Evolutionary conservation across 2,797 vertebrate species (phyloP), one percentile per base, ranked within the genome.

Genomic region (Hydrolagus colliei): DNA sequence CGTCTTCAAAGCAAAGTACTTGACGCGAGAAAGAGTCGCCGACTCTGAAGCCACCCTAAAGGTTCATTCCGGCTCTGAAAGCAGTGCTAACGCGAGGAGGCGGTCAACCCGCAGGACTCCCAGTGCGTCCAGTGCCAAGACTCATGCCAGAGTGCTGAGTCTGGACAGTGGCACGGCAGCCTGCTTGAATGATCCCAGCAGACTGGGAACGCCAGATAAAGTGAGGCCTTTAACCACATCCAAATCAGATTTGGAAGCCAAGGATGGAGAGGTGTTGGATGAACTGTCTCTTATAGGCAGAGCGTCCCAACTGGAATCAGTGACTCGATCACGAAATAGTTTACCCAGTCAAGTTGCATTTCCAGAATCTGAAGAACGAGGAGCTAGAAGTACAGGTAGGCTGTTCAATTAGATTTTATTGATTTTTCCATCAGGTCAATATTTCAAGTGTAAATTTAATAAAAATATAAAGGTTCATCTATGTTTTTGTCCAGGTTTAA

Each of bases 201-300:
- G 95, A 90, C 93, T 98, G 35, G 96, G 96, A 90, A 95, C 97
- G 86, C 97, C 96, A 1, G 92, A 95, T 67, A 96, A 93, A 87
- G 93, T 94, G 67, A 96, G 96, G 87, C 95, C 96, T 87, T 95
- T 99, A 89, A 99, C 97, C 91, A 98, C 98, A 91, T 99, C 98
- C 89, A 99, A 99, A 90, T 99, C 98, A 9, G 98, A 99, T 93
- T 94, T 99, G 88, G 98, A 99, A 95, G 97, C 97, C 95, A 99
- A 99, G 96, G 98, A 99, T 92, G 98, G 98, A 90, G 98, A 99
- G 93, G 96, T 99, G 88, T 94, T 99, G 91, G 98, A 99, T 87
- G 97, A 97, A 67, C 95, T 96, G 1, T 98, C 96, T 86, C 94
- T 99, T 87, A 92, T 99, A 92, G 98, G 98, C 87, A 94, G 98